Conservation (phyloP, 1,140 invertebrate species). For the Bombus sylvicola region DNA sequence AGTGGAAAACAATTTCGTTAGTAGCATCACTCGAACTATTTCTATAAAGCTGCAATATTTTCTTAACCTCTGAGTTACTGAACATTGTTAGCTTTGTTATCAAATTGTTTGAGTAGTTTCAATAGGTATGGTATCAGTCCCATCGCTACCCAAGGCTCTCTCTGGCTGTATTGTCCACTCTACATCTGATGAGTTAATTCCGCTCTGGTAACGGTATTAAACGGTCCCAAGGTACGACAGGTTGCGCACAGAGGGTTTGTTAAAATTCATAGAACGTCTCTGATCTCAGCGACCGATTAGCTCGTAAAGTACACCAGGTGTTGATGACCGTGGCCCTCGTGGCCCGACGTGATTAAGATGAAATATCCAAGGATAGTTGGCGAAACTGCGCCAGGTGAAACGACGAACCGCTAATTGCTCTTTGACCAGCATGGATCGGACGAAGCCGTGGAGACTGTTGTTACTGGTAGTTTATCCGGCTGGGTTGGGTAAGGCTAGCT, state of each 20-base stretch:
- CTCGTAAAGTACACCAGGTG: background rate
- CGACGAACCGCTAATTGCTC: conserved; percentile 61
- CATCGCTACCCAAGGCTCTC: background rate
- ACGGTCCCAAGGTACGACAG: background rate
- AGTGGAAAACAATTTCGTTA: too few species aligned
- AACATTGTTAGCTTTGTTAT: too few species aligned
- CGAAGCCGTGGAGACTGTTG: conserved; percentile 27
- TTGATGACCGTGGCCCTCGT: conserved; percentile 1
- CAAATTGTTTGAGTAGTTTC: too few species aligned
- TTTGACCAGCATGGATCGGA: conserved; percentile 43
- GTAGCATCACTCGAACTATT: too few species aligned
- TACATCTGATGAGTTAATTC: conserved; percentile 12
- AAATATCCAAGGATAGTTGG: conserved; percentile 56
- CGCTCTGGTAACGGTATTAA: background rate
- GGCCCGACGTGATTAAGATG: conserved; percentile 48
- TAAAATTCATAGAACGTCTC: conserved; percentile 20
- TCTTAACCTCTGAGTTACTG: too few species aligned
- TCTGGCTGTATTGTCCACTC: background rate
- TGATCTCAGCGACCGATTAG: background rate
- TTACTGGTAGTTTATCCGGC: conserved; percentile 35
- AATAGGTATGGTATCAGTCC: background rate
- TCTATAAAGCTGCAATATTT: too few species aligned
- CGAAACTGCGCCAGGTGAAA: conserved; percentile 49
- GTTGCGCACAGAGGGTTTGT: background rate
- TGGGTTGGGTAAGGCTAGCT: background rate